Percentiles rank a stretch among this genome's conserved stretches.
phyloP scores from a whole-genome alignment of 1,140 invertebrate species.

The Brachionus koreanus region DNA sequence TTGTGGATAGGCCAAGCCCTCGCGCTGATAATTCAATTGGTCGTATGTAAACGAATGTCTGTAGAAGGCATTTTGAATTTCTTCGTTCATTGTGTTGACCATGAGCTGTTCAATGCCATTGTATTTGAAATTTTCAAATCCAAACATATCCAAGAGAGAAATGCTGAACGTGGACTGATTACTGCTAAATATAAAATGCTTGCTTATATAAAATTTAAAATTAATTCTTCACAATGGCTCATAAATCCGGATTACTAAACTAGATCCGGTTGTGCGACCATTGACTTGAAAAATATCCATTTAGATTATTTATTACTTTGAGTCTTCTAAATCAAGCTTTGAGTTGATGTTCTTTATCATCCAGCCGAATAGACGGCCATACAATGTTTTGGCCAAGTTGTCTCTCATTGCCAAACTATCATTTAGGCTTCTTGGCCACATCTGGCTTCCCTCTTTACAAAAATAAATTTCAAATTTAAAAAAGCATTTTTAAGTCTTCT shows the following conservation, averaged over 20 bases:
- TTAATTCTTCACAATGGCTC: neutral
- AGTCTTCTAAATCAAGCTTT: conserved; percentile 71
- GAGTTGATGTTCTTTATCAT: conserved; percentile 54
- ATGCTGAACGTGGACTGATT: conserved; percentile 26
- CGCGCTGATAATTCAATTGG: conserved; percentile 13
- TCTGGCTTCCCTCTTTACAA: conserved; percentile 49
- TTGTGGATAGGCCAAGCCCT: conserved; percentile 12
- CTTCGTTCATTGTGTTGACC: conserved; percentile 23
- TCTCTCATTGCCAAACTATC: conserved; percentile 52
- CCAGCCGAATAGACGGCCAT: conserved; percentile 55
- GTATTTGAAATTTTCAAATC: conserved; percentile 37
- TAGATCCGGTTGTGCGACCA: neutral
- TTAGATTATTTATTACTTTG: conserved; percentile 66
- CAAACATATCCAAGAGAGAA: conserved; percentile 30
- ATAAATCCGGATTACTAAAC: neutral
- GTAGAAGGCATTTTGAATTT: conserved; percentile 28
- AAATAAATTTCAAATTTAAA: neutral
- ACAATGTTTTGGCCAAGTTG: conserved; percentile 53
- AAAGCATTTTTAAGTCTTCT: neutral
- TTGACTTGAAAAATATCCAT: neutral
- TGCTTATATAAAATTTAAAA: conserved; percentile 36
- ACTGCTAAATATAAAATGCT: conserved; percentile 44
- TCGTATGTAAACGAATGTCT: conserved; percentile 24
- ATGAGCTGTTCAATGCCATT: conserved; percentile 40
- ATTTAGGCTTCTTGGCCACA: conserved; percentile 48